phyloP scores from a whole-genome alignment of 2,113 vertebrate species.

The Ursus arctos region DNA sequence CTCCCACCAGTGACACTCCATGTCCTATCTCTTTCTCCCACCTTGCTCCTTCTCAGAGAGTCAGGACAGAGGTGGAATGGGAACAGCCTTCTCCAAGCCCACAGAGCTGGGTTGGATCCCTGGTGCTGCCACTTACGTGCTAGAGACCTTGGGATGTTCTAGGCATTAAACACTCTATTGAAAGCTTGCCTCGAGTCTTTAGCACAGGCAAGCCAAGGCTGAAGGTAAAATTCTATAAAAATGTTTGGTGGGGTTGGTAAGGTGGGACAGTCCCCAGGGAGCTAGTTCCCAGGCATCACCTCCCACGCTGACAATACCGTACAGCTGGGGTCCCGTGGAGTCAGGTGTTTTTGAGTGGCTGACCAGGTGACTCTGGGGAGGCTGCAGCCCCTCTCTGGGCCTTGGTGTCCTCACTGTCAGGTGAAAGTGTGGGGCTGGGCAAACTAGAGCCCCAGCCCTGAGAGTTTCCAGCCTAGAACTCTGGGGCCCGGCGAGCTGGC shows the following conservation, averaged over 20 bases:
- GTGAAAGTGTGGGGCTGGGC: neutral
- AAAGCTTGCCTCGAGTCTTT: neutral
- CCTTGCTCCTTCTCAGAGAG: neutral
- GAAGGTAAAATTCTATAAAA: neutral
- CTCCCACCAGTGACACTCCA: neutral
- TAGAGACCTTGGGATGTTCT: neutral
- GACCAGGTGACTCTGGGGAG: neutral
- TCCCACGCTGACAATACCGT: too few species aligned
- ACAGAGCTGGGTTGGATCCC: neutral
- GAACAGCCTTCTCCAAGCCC: neutral
- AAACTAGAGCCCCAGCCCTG: neutral
- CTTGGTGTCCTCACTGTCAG: neutral
- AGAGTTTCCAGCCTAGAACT: neutral
- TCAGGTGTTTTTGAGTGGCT: neutral
- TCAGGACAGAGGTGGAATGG: fast-evolving
- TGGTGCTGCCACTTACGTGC: neutral
- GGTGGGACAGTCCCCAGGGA: neutral
- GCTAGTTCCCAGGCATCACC: neutral
- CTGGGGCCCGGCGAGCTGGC: neutral
- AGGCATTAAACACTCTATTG: neutral
- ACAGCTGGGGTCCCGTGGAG: fast-evolving
- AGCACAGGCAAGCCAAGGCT: neutral
- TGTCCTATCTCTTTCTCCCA: neutral
- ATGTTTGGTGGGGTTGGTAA: neutral
- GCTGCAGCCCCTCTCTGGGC: neutral